These are phyloP conservation scores for Percopsis transmontana DNA, from an alignment of 2,113 vertebrate genomes.

Conservation along the genomic window DNA sequence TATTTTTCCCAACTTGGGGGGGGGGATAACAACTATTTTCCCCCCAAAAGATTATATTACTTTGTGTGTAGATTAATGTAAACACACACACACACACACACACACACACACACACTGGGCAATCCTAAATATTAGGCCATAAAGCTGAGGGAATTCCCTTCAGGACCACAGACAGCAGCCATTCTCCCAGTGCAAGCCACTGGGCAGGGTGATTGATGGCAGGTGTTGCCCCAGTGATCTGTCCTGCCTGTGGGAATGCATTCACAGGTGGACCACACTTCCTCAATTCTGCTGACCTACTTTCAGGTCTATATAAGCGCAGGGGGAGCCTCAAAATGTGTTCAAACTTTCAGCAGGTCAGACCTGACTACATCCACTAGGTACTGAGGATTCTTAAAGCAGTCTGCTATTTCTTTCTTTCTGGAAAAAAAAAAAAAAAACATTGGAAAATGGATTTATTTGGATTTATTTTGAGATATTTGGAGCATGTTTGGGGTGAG, in stretches of 20 bases:
- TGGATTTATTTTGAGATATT: no score
- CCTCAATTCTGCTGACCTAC: not conserved
- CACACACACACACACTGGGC: not conserved
- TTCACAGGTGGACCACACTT: not conserved
- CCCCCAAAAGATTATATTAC: not conserved
- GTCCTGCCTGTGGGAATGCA: not conserved
- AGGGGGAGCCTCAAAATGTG: not conserved
- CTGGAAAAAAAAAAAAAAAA: not conserved
- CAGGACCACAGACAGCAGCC: not conserved
- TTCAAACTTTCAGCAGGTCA: not conserved
- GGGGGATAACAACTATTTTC: no score
- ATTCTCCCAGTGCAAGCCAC: not conserved
- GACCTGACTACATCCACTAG: not conserved
- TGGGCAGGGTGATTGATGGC: conserved; percentile 2
- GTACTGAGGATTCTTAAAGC: not conserved
- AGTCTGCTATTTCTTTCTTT: not conserved
- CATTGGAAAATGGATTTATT: no score
- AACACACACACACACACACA: conserved; percentile 3
- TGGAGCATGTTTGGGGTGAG: no score
- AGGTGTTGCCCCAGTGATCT: conserved; percentile 1
- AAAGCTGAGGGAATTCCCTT: not conserved
- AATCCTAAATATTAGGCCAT: not conserved
- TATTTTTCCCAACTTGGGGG: no score
- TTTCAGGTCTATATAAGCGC: not conserved
- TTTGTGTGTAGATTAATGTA: not conserved